Base-by-base conservation (phyloP, 2,888 invertebrate genomes). In the Slavum lentiscoides region DNA sequence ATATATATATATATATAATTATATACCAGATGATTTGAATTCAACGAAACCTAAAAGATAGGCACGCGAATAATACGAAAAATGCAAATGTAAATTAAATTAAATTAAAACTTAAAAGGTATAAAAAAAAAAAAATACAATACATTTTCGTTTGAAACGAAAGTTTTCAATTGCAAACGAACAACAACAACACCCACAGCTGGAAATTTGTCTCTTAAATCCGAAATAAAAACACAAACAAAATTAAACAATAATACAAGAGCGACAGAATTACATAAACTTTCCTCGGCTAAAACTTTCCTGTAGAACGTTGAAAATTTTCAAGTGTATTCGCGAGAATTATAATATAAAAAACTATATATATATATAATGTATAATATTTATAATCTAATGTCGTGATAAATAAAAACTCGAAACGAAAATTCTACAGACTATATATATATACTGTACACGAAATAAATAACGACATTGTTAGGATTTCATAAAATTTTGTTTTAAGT, bases 161-260 rank as follows among this genome's bases (percentile, higher is more conserved):
- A 59, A 59, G 59, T 59, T 74, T 66, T 55, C 39, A 74, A 74
- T 74, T 66, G 39, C 55, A 74, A 74, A 74, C 21, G 21, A 4
- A 55, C 19, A 6, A 59, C 21, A 21, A 30, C 4, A 30, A 30
- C 30, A 4, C 30, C n/a, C 8, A 11, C 0, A 3, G 49, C 49
- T 15, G 39, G 17, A 66, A 74, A 37, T 55, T 17, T 55, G 17
- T 21, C 3, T 64, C 62, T 49, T 62, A 49, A 61, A 73, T 73
- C 21, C 62, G 17, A 23, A 49, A 21, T 55, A 74, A 61, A 23
- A 30, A 30, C 30, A 30, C 30, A 30, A 37, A 74, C 53, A 49
- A 49, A 70, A 73, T 69, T 69, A 55, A 69, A 55, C 13, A 55
- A 53, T 19, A 11, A 69, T 55, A 69, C 69, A 7, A 55, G n/a